Base-by-base conservation (phyloP, 2,113 vertebrate species). In the Spheniscus mendiculus region DNA sequence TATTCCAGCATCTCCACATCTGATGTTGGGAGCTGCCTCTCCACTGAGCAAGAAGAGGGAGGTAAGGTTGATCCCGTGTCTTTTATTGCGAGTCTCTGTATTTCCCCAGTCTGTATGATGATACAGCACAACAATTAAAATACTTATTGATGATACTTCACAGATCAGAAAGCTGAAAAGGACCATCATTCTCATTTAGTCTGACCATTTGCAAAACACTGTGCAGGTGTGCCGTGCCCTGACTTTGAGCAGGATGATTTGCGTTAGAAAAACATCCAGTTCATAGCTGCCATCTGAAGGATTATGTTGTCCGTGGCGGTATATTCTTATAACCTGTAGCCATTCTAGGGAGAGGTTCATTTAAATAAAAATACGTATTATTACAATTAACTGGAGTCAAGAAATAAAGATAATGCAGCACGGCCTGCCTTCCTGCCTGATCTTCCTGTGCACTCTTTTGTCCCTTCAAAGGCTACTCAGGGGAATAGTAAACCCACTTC, bases 31-130 rank as follows among this genome's bases (percentile, higher is more conserved):
- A 97, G 97, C 97, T 98, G 98, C 10, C 97, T 97, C 67, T 98
- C 97, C 91, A 98, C 97, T 17, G 99, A 99, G 96, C 99, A 99
- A 5, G 99, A 99, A 8, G 99, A 99, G 0, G 98, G 97, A 97
- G 99, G 99, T 99, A 96, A 97, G 21, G 47, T 9, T 30, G 27
- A 23, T 32, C 25, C 49, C 10, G 25, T 22, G 40, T 77, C n/a
- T 38, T 69, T 80, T 53, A 10, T 29, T 55, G 36, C 30, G 42
- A 42, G 32, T 40, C 44, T 61, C 12, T 38, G 2, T 65, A 4
- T 77, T 71, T 92, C 36, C 52, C 44, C 77, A 22, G 16, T 40
- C 49, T 77, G 53, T 27, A 20, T 13, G 53, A 12, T 14, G 38
- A 14, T 32, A 11, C 40, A 27, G 42, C 32, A 34, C 21, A 74